Base-by-base conservation (phyloP, 2,888 invertebrate species). In the Aporophyla nigra region DNA sequence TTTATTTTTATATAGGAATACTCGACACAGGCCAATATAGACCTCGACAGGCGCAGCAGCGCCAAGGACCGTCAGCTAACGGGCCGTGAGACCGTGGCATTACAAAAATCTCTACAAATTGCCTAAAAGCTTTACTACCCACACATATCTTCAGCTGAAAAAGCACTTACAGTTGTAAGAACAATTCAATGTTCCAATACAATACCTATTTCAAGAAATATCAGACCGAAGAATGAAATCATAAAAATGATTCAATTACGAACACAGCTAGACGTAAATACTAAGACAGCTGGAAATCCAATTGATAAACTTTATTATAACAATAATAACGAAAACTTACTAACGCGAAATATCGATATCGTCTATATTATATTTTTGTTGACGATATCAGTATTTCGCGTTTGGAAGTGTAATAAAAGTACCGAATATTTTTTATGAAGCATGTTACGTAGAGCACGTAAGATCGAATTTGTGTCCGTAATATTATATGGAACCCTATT, bases 221-320 rank as follows among this genome's bases (percentile, higher is more conserved):
- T 53, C 53, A 53, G 10, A 53, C 53, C n/a, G n/a, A n/a, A 10
- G n/a, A n/a, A 53, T 53, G 53, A n/a, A 53, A 21, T 53, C n/a
- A 21, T 7, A 51, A 51, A 33, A 51, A 51, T 51, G 2, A 51
- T 21, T 51, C 2, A 51, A 51, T 51, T 21, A 19, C 21, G 21
- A 21, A 51, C 21, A 51, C 5, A 51, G 21, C 51, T 6, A 51
- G 51, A 19, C 21, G 9, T 21, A 53, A 53, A 53, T 10, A 9
- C 53, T 9, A n/a, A n/a, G 24, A 76, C 56, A 78, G n/a, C 66
- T 40, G 46, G 12, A 62, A 69, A 69, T 56, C 1, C 3, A 78
- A 43, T 43, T 51, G 4, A n/a, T 43, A n/a, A 62, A 21, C 19
- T 9, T 62, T 51, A 56, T 62, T 53, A n/a, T 51, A 46, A 59